Conservation (phyloP, 1,140 invertebrate species). For the Leptopilina clavipes region DNA sequence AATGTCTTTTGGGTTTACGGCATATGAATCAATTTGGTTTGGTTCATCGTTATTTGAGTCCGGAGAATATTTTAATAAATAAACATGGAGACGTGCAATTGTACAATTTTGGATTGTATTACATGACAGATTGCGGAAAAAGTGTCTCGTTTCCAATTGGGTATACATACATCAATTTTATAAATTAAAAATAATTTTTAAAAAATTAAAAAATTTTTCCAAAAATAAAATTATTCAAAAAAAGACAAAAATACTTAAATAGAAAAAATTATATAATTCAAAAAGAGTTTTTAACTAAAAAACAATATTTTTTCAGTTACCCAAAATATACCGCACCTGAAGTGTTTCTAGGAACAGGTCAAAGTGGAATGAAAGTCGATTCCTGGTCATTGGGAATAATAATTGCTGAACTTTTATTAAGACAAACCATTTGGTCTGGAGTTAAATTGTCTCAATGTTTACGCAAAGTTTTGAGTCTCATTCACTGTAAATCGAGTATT, state of each 20-base stretch:
- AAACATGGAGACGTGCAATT: slow-evolving; percentile 85
- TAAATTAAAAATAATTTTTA: no score
- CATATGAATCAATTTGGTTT: slow-evolving; percentile 85
- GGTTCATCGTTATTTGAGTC: slow-evolving; percentile 86
- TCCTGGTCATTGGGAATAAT: slow-evolving; percentile 95
- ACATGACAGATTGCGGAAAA: slow-evolving; percentile 90
- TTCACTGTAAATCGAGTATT: slow-evolving; percentile 78
- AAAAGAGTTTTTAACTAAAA: no score
- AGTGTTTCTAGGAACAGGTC: slow-evolving; percentile 80
- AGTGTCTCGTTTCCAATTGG: slow-evolving; percentile 95
- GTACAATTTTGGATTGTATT: slow-evolving; percentile 94
- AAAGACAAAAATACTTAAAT: neutral
- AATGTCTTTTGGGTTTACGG: slow-evolving; percentile 84
- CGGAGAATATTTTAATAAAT: slow-evolving; percentile 90
- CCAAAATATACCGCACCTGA: slow-evolving; percentile 92
- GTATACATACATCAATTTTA: no score
- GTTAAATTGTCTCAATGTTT: slow-evolving; percentile 84
- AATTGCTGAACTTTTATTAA: slow-evolving; percentile 84
- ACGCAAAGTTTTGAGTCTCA: slow-evolving; percentile 83
- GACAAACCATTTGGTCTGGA: slow-evolving; percentile 80
- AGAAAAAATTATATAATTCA: neutral
- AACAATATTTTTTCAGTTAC: slow-evolving; percentile 72
- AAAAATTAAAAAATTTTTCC: no score
- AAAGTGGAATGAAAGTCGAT: slow-evolving; percentile 84
- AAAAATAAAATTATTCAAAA: no score